phyloP scores from a whole-genome alignment of 2,797 vertebrate genomes.

The Bucorvus abyssinicus region DNA sequence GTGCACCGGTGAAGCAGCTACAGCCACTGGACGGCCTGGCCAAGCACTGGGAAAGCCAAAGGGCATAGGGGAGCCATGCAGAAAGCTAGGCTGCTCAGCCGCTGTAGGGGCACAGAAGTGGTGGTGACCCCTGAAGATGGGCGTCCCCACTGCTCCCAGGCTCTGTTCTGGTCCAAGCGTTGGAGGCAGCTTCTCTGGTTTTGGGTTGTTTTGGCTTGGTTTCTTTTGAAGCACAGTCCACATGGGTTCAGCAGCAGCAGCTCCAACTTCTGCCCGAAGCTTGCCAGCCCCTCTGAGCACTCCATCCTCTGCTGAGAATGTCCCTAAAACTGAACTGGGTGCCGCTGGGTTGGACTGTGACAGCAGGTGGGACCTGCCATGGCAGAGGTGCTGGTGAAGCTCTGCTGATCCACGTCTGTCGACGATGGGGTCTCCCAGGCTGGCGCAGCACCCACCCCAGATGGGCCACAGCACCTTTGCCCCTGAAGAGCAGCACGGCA shows the following conservation, averaged over 20 bases:
- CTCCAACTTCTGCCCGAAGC: neutral
- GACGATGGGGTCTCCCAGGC: fast-evolving
- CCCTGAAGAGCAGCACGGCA: neutral
- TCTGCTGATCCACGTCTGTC: neutral
- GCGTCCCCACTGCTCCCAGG: neutral
- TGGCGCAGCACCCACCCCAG: neutral
- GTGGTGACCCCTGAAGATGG: fast-evolving
- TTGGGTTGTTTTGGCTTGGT: fast-evolving
- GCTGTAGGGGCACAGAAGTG: neutral
- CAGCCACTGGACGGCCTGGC: neutral
- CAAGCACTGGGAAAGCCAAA: neutral
- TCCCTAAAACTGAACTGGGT: neutral
- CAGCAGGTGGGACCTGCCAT: fast-evolving
- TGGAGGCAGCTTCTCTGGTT: neutral
- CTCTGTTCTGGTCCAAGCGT: neutral
- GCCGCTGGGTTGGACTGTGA: neutral
- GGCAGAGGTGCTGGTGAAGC: neutral
- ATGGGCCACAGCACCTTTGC: neutral
- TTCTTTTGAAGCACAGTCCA: neutral
- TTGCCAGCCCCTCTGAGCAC: neutral
- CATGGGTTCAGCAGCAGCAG: neutral
- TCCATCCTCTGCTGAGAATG: neutral
- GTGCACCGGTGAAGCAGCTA: neutral
- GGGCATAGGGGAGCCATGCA: neutral
- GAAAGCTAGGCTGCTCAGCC: neutral